phyloP scores from a whole-genome alignment of 2,888 invertebrate species.

The Cylloceria caligata region DNA sequence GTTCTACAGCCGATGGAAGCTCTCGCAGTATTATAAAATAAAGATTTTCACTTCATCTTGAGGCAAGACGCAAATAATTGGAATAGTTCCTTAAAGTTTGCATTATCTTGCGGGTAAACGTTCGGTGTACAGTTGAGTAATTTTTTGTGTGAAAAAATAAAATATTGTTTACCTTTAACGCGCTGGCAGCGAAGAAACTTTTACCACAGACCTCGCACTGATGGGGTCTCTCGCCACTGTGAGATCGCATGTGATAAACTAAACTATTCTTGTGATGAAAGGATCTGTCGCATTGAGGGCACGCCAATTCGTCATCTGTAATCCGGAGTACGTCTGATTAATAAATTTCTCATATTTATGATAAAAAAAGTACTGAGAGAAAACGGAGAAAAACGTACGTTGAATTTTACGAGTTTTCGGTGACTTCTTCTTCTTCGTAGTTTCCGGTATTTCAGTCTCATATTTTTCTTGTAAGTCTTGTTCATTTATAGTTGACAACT shows the following conservation, averaged over 20 bases:
- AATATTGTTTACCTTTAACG: constrained; percentile 88
- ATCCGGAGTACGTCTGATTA: constrained; percentile 4
- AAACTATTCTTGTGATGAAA: constrained; percentile 94
- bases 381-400: constrained; percentile 49
- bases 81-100: too few species aligned
- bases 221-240: constrained; percentile 91
- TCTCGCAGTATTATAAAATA: neutral
- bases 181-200: constrained; percentile 93
- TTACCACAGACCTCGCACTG: constrained; percentile 93
- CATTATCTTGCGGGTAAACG: too few species aligned
- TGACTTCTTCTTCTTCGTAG: constrained; percentile 79
- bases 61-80: too few species aligned
- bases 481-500: constrained; percentile 73
- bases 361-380: neutral
- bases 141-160: neutral
- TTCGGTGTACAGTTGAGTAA: too few species aligned
- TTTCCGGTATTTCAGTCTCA: constrained; percentile 76
- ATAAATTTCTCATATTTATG: neutral
- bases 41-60: too few species aligned
- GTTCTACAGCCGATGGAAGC: neutral
- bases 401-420: constrained; percentile 73
- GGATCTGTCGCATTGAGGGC: constrained; percentile 89
- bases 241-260: constrained; percentile 93
- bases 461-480: constrained; percentile 74
- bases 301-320: constrained; percentile 85